phyloP scores from a whole-genome alignment of 2,113 vertebrate genomes.

The Galbula dea region DNA sequence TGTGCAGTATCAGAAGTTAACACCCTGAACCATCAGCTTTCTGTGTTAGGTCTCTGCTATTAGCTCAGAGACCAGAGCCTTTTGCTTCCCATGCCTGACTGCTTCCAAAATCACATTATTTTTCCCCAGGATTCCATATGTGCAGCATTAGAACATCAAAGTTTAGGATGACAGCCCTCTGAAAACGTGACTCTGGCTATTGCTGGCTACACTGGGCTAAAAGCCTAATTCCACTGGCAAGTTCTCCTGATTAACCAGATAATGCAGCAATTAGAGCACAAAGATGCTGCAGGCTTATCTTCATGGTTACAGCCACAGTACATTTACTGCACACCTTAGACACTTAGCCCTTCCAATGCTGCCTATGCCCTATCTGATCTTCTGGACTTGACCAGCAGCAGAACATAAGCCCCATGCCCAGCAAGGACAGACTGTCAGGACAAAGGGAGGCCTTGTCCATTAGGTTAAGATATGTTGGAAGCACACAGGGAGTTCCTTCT shows the following conservation, averaged over 20 bases:
- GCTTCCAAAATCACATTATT: not conserved
- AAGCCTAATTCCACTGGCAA: not conserved
- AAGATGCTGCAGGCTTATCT: not conserved
- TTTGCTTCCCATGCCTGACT: not conserved
- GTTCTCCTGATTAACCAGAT: not conserved
- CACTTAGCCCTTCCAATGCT: not conserved
- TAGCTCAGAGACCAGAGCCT: not conserved
- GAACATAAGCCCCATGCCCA: not conserved
- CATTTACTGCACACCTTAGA: not conserved
- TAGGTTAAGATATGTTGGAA: not conserved
- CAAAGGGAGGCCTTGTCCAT: not conserved
- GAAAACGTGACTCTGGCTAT: not conserved
- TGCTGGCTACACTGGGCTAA: not conserved
- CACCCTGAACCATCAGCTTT: slow-evolving; percentile 5
- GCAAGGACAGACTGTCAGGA: not conserved
- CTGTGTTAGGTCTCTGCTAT: not conserved
- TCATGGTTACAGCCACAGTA: not conserved
- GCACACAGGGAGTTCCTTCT: not conserved
- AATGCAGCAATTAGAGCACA: not conserved
- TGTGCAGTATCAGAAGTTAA: not conserved
- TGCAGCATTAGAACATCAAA: slow-evolving; percentile 28
- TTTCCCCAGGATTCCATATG: not conserved
- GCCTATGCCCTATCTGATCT: rapidly evolving
- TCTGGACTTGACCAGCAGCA: not conserved
- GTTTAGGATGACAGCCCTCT: not conserved